Conservation (phyloP, 2,797 vertebrate genomes). For the Acipenser transmontanus region DNA sequence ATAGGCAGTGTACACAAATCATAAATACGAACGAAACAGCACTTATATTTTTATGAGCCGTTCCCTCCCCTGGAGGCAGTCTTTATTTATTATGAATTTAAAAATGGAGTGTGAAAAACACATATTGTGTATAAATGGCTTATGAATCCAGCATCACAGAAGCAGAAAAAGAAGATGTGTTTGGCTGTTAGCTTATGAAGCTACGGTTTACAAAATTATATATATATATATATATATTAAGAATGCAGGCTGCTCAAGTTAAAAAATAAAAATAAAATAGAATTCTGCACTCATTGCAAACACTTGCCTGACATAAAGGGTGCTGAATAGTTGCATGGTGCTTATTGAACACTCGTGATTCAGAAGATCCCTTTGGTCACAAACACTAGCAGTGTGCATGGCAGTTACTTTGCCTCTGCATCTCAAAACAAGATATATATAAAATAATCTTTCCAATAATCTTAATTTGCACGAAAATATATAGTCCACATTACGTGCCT, state of each 20-base stretch:
- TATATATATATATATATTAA: conserved; percentile 8
- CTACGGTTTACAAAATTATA: conserved; percentile 75
- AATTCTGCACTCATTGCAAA: conserved; percentile 69
- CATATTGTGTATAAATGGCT: conserved; percentile 68
- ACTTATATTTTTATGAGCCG: conserved; percentile 85
- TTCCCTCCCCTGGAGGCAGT: conserved; percentile 67
- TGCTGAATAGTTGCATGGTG: conserved; percentile 75
- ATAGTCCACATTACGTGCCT: conserved; percentile 99
- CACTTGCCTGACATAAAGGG: conserved; percentile 47
- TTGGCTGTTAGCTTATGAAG: conserved; percentile 80
- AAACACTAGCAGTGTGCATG: conserved; percentile 76
- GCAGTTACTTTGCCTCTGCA: conserved; percentile 79
- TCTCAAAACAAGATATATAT: conserved; percentile 76
- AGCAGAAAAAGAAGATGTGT: conserved; percentile 74
- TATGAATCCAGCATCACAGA: conserved; percentile 67
- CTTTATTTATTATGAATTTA: conserved; percentile 72
- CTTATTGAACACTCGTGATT: conserved; percentile 70
- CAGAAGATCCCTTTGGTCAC: conserved; percentile 65
- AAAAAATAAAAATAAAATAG: conserved; percentile 47
- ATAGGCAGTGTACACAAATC: conserved; percentile 59
- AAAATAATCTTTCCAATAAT: conserved; percentile 85
- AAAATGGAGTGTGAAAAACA: conserved; percentile 51
- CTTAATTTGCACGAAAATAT: conserved; percentile 99
- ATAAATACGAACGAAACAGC: conserved; percentile 66
- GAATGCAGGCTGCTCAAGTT: conserved; percentile 48